Percentiles rank a stretch among this genome's conserved stretches.
phyloP scores from a whole-genome alignment of 2,888 invertebrate species.

The Chouioia cunea region DNA sequence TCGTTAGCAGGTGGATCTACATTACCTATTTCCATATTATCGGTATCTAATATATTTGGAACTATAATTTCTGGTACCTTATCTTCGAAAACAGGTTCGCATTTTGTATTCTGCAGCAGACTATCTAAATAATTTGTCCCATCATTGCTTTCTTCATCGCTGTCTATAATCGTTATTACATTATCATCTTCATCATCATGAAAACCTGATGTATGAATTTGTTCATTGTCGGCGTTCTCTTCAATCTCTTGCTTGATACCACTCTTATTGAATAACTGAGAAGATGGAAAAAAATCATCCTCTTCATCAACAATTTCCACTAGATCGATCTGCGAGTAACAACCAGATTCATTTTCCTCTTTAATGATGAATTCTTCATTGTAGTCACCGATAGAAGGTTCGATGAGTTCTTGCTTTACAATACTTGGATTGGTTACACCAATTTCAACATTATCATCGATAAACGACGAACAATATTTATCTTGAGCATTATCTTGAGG shows the following conservation, averaged over 20 bases:
- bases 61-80: background rate
- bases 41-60: too few species aligned
- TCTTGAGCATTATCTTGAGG: too few species aligned
- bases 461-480: too few species aligned
- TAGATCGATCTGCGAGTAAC: slow-evolving; percentile 42
- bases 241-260: slow-evolving; percentile 54
- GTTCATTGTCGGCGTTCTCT: slow-evolving; percentile 45
- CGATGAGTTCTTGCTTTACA: too few species aligned
- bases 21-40: too few species aligned
- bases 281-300: slow-evolving; percentile 71
- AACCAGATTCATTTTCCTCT: slow-evolving; percentile 28
- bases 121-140: background rate
- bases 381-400: background rate
- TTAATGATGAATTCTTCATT: slow-evolving; percentile 16
- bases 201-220: slow-evolving; percentile 42
- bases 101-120: slow-evolving; percentile 14
- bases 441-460: too few species aligned
- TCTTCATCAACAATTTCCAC: slow-evolving; percentile 63
- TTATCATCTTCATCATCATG: slow-evolving; percentile 50
- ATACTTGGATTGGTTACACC: too few species aligned
- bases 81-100: slow-evolving; percentile 6
- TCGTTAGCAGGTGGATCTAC: too few species aligned
- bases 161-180: slow-evolving; percentile 56
- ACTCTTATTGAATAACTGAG: slow-evolving; percentile 71
- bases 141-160: slow-evolving; percentile 57